phyloP scores from a whole-genome alignment of 1,140 invertebrate genomes.

The Musca vetustissima region DNA sequence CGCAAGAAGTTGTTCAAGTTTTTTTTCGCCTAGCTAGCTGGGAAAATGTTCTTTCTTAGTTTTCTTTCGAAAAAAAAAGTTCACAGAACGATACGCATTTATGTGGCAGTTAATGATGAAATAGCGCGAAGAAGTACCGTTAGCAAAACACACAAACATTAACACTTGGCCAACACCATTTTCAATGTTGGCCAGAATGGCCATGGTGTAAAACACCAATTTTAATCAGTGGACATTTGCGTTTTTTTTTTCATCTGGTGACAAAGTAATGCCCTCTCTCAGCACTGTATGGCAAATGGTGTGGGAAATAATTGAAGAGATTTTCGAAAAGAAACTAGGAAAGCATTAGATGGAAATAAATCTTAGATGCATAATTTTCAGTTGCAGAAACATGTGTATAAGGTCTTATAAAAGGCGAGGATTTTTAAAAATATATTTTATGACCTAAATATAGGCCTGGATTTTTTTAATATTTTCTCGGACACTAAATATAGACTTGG shows the following conservation, averaged over 20 bases:
- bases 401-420: no score
- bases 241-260: not conserved
- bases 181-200: not conserved
- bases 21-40: not conserved
- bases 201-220: not conserved
- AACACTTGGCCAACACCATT: not conserved
- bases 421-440: no score
- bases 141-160: conserved; percentile 7
- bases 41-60: conserved; percentile 6
- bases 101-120: not conserved
- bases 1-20: not conserved
- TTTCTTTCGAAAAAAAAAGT: not conserved
- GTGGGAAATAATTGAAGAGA: no score
- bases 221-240: conserved; percentile 11
- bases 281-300: no score
- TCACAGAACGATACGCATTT: conserved; percentile 4
- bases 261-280: not conserved
- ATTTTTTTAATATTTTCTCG: no score
- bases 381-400: no score
- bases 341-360: no score
- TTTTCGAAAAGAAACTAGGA: no score
- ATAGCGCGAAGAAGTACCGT: not conserved
- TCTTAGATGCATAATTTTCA: no score
- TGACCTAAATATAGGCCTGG: no score
- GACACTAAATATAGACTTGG: no score